Percentiles rank a stretch among this genome's conserved stretches.
phyloP scores from a whole-genome alignment of 2,888 invertebrate genomes.

The Caenorhabditis wallacei region DNA sequence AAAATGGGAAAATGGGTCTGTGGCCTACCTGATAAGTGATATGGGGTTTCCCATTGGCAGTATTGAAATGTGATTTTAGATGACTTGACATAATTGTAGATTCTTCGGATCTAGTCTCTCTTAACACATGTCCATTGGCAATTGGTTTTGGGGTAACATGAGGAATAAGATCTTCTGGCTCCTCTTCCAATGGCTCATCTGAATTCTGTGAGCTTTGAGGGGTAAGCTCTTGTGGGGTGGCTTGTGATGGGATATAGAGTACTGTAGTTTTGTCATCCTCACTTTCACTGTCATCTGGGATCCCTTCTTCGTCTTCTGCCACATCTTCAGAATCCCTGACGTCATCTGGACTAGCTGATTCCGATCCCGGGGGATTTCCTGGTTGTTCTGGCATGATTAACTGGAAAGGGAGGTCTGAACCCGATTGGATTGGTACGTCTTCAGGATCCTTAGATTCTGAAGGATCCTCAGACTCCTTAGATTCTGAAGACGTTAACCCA shows the following conservation, averaged over 20 bases:
- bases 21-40: constrained; percentile 62
- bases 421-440: not conserved
- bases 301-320: constrained; percentile 12
- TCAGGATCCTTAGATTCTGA: not conserved
- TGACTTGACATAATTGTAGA: constrained; percentile 59
- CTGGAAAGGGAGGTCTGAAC: constrained; percentile 7
- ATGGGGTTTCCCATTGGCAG: constrained; percentile 50
- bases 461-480: too few relatives aligned
- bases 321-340: not conserved
- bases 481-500: not conserved
- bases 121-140: constrained; percentile 8
- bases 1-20: too few relatives aligned
- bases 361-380: not conserved
- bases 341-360: not conserved
- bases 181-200: not conserved
- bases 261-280: constrained; percentile 44
- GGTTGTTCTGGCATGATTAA: constrained; percentile 14
- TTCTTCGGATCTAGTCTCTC: not conserved
- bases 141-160: not conserved
- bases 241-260: constrained; percentile 17
- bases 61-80: constrained; percentile 56
- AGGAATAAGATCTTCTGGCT: not conserved
- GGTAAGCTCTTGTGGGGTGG: constrained; percentile 19
- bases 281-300: constrained; percentile 26
- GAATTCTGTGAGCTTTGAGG: constrained; percentile 14